A percentile compares a stretch with the other conserved stretches of the same genome.
Conservation (phyloP, 2,888 invertebrate species). For the Hirtodrosophila cameraria region DNA sequence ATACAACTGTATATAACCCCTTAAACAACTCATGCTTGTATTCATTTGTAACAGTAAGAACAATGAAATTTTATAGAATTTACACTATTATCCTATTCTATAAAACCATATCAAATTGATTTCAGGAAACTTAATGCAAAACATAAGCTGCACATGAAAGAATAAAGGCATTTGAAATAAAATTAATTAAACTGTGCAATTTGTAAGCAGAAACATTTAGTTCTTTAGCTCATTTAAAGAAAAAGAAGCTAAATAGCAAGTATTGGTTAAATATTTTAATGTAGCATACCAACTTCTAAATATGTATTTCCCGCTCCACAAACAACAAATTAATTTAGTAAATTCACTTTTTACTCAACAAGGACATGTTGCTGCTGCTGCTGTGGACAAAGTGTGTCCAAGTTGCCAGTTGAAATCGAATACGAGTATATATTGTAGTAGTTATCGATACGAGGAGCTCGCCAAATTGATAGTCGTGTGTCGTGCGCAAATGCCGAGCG, state of each 20-base stretch:
- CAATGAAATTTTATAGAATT: too few relatives aligned
- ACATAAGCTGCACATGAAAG: too few relatives aligned
- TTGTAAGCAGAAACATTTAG: background rate
- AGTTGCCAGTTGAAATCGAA: slow-evolving; percentile 16
- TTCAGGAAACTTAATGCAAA: too few relatives aligned
- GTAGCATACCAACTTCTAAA: background rate
- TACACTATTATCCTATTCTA: too few relatives aligned
- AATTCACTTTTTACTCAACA: slow-evolving; percentile 2
- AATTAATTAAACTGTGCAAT: too few relatives aligned
- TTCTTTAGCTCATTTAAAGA: background rate
- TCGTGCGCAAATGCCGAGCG: slow-evolving; percentile 77
- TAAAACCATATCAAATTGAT: too few relatives aligned
- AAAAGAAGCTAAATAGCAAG: background rate
- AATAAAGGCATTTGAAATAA: too few relatives aligned
- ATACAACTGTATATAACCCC: too few relatives aligned
- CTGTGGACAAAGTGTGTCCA: slow-evolving; percentile 3
- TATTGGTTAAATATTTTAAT: slow-evolving; percentile 3
- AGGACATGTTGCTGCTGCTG: slow-evolving; percentile 4
- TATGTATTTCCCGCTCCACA: background rate
- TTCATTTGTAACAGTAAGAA: too few relatives aligned
- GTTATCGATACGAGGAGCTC: slow-evolving; percentile 25
- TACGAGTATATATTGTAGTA: too few relatives aligned
- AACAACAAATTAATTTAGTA: slow-evolving; percentile 47
- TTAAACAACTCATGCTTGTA: too few relatives aligned
- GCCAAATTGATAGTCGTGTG: slow-evolving; percentile 73